Evolutionary conservation across 2,888 invertebrate genomes (phyloP).

Genomic region (Cerastis rubricosa): DNA sequence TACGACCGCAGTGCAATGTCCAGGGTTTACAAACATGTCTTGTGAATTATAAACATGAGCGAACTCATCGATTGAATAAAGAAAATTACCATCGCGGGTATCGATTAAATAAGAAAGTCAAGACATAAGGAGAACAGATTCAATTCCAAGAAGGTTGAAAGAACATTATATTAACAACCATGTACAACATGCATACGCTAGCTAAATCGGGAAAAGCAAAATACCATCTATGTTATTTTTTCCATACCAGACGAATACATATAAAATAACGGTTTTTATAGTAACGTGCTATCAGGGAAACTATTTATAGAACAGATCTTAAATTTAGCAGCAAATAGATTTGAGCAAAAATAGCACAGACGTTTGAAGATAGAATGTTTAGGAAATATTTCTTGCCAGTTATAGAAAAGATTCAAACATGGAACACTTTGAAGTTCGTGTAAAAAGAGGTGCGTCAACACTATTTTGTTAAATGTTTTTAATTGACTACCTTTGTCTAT

Average conservation of each 20-base stretch:
- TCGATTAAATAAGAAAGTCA: background rate
- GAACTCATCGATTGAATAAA: constrained; percentile 1
- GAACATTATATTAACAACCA: background rate
- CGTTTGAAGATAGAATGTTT: background rate
- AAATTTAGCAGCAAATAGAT: constrained; percentile 3
- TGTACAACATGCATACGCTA: background rate
- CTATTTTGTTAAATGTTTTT: background rate
- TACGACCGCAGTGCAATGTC: constrained; percentile 26
- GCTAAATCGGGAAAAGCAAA: background rate
- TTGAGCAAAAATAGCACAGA: constrained; percentile 10
- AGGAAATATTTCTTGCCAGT: background rate
- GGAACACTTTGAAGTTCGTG: background rate
- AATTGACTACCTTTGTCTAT: background rate
- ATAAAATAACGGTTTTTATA: background rate
- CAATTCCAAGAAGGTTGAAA: constrained; percentile 3
- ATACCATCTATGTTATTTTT: background rate
- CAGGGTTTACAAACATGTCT: constrained; percentile 27
- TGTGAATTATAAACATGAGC: constrained; percentile 6
- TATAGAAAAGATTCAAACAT: background rate
- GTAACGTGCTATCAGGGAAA: background rate
- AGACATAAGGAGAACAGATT: background rate
- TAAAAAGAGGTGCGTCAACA: background rate
- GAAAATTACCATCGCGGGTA: background rate
- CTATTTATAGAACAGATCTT: constrained; percentile 24
- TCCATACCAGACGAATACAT: background rate